These are phyloP conservation scores for Melanaphis sacchari DNA, from an alignment of 1,140 invertebrate genomes.

Conservation along the genomic window DNA sequence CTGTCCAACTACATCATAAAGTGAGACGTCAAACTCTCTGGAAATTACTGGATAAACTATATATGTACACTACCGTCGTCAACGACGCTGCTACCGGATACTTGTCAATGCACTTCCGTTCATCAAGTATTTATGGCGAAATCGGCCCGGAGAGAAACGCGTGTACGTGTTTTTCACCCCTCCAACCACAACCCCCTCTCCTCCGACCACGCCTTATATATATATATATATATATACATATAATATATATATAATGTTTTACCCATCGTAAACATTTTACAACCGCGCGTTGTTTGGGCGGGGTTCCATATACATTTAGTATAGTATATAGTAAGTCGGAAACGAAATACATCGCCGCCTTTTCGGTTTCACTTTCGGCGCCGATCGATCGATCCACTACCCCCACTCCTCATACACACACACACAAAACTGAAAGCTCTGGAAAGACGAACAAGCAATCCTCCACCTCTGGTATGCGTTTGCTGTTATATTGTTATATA, in stretches of 20 bases:
- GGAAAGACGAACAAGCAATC: neutral
- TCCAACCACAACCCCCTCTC: neutral
- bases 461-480: neutral
- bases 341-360: neutral
- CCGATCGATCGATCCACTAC: neutral
- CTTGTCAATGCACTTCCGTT: slow-evolving; percentile 33
- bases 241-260: neutral
- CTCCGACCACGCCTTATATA: neutral
- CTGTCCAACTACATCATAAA: neutral
- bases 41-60: slow-evolving; percentile 21
- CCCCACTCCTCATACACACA: too few species aligned
- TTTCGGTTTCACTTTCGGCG: slow-evolving; percentile 9
- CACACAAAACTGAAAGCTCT: neutral
- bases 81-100: neutral
- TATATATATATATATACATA: neutral
- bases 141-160: neutral
- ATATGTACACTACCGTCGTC: neutral
- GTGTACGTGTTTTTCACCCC: neutral
- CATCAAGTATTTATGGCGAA: slow-evolving; percentile 37
- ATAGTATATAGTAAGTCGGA: neutral
- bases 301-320: neutral
- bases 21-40: neutral
- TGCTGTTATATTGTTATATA: slow-evolving; percentile 6
- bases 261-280: slow-evolving; percentile 12
- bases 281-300: neutral